A percentile compares a stretch with the other conserved stretches of the same genome.
Conservation (phyloP, 2,888 invertebrate species). For the Stenurella melanura region DNA sequence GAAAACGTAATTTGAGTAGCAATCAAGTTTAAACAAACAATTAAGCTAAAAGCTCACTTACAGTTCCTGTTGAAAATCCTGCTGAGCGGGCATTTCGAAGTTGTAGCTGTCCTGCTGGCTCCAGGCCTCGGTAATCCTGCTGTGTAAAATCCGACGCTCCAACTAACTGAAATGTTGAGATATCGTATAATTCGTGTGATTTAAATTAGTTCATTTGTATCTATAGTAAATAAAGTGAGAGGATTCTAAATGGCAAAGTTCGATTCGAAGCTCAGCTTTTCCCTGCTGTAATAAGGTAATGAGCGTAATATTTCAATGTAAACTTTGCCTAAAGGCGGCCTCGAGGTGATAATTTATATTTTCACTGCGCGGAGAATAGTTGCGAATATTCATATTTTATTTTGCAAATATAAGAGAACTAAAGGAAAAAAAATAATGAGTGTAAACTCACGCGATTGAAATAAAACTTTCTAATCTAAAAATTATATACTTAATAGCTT, state of each 20-base stretch:
- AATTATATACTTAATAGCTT: too few species aligned
- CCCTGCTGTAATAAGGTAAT: not conserved
- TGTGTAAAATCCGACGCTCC: constrained; percentile 2
- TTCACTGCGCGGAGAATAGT: too few species aligned
- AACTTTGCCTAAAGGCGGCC: not conserved
- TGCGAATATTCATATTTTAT: too few species aligned
- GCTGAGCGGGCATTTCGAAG: constrained; percentile 58
- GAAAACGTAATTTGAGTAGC: constrained; percentile 35
- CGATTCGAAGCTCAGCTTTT: not conserved
- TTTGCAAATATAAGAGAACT: too few species aligned
- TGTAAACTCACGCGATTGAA: too few species aligned
- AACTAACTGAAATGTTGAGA: not conserved
- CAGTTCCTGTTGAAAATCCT: constrained; percentile 63
- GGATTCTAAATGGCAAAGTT: not conserved
- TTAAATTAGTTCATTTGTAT: constrained; percentile 4
- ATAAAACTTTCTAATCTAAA: too few species aligned
- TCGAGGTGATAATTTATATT: too few species aligned
- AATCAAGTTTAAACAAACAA: constrained; percentile 49
- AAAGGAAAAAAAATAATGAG: too few species aligned
- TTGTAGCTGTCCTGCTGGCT: constrained; percentile 50
- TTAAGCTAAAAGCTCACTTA: constrained; percentile 57
- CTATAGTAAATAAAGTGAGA: not conserved
- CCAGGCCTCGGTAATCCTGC: constrained; percentile 3
- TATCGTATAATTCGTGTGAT: constrained; percentile 7
- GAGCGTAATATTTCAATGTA: not conserved